Percentiles rank a stretch among this genome's conserved stretches.
Evolutionary conservation across 1,140 invertebrate genomes (phyloP).

Genomic region (Bombus impatiens): DNA sequence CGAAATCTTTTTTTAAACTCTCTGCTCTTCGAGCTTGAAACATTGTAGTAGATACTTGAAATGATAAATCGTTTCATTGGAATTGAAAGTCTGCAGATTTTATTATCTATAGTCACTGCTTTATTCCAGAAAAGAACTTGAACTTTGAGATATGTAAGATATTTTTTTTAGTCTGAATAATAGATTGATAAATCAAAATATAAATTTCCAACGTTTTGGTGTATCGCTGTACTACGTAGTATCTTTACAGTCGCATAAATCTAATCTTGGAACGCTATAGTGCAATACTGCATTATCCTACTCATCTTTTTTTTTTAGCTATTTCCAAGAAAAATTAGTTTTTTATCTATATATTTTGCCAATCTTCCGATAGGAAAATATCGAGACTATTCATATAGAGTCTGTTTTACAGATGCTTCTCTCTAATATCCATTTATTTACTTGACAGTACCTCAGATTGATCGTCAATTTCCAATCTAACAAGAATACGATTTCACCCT

Average conservation of each 20-base stretch:
- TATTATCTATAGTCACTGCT: neutral
- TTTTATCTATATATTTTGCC: too few species aligned
- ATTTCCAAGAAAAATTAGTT: neutral
- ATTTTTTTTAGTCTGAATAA: too few species aligned
- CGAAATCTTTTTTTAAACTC: neutral
- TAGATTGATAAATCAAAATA: neutral
- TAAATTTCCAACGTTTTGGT: neutral
- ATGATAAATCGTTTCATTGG: too few species aligned
- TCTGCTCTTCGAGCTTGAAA: fast-evolving
- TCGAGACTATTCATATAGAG: too few species aligned
- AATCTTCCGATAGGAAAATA: too few species aligned
- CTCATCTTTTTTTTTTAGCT: neutral
- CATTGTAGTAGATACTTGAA: neutral
- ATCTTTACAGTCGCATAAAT: neutral
- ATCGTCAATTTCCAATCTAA: neutral
- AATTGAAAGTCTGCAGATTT: too few species aligned
- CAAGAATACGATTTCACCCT: too few species aligned
- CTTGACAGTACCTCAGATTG: too few species aligned
- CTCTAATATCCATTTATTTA: too few species aligned
- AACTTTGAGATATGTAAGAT: neutral
- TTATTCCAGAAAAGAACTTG: neutral
- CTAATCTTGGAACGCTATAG: too few species aligned
- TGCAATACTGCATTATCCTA: too few species aligned
- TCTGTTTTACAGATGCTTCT: neutral
- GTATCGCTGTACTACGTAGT: neutral